phyloP scores from a whole-genome alignment of 2,888 invertebrate genomes.

The Eupeodes luniger region DNA sequence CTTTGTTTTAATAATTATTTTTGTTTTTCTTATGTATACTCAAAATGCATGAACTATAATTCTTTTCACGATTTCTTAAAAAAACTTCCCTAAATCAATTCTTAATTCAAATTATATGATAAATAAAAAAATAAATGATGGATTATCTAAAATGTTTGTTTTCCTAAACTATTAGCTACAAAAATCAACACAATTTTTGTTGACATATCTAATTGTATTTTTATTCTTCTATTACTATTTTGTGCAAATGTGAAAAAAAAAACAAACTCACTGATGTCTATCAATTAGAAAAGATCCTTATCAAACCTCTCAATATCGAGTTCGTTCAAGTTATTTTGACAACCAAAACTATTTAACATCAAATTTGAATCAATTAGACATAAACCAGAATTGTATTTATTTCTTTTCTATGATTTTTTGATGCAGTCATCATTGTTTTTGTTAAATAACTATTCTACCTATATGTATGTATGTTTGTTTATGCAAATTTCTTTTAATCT shows the following conservation, averaged over 20 bases:
- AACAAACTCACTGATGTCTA: background rate
- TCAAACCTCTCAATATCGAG: background rate
- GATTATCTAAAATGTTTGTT: background rate
- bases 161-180: background rate
- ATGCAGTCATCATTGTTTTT: conserved; percentile 4
- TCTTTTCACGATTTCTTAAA: background rate
- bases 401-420: background rate
- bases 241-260: background rate
- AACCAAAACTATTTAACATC: background rate
- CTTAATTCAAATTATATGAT: background rate
- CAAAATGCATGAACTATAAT: background rate
- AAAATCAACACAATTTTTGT: background rate
- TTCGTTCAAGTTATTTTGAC: conserved; percentile 5
- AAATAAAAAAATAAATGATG: background rate
- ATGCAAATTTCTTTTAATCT: conserved; percentile 8
- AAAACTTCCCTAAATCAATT: background rate
- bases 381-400: conserved; percentile 20
- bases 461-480: background rate
- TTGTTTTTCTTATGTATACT: background rate
- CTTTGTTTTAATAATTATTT: background rate
- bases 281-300: background rate
- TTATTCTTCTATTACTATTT: background rate
- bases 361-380: background rate
- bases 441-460: background rate
- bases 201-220: background rate